phyloP scores from a whole-genome alignment of 2,113 vertebrate species.

The Peucedramus taeniatus region DNA sequence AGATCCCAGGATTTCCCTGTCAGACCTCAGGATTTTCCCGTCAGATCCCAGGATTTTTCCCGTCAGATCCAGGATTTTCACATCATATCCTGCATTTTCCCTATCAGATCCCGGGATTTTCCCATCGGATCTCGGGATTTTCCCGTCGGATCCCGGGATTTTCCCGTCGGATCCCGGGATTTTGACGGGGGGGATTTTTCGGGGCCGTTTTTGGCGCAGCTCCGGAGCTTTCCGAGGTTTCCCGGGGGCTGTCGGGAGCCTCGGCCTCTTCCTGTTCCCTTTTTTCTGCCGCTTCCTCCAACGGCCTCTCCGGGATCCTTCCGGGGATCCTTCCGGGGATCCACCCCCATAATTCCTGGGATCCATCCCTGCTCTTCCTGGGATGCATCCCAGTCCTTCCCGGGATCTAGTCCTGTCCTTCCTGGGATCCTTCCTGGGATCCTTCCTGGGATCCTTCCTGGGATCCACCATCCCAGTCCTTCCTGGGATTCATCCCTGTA shows the following conservation, averaged over 20 bases:
- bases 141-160: neutral
- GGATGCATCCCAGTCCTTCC: neutral
- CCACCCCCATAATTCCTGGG: neutral
- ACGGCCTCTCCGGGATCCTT: neutral
- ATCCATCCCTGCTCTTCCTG: neutral
- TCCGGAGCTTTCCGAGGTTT: neutral
- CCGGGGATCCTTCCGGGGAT: neutral
- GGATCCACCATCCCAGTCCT: no score
- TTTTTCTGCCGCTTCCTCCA: neutral
- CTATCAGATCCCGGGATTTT: neutral
- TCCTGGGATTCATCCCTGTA: neutral
- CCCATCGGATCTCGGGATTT: neutral
- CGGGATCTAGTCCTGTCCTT: no score
- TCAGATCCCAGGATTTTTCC: neutral
- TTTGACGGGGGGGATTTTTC: fast-evolving
- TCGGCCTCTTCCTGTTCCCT: neutral
- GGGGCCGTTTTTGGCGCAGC: neutral
- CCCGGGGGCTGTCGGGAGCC: neutral
- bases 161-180: neutral
- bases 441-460: no score
- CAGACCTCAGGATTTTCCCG: fast-evolving
- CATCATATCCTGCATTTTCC: no score
- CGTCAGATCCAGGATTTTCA: fast-evolving
- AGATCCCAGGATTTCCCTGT: neutral
- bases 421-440: neutral